Percentiles rank a stretch among this genome's conserved stretches.
Evolutionary conservation across 2,113 vertebrate genomes (phyloP).

Genomic region (Myiagra hebetior): DNA sequence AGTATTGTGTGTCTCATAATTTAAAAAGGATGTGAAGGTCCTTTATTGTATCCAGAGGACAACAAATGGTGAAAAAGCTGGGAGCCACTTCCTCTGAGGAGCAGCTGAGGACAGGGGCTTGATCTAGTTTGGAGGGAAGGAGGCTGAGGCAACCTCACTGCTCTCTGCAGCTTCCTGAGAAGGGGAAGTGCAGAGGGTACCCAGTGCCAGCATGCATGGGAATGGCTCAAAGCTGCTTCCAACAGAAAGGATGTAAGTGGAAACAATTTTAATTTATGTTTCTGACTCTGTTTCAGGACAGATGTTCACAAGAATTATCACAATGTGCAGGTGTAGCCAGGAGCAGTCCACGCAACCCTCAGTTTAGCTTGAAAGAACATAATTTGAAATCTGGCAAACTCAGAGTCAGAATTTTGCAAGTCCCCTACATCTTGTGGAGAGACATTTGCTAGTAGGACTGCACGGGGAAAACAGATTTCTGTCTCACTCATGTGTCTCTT

Average conservation of each 20-base stretch:
- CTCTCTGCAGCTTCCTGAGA: neutral
- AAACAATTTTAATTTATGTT: neutral
- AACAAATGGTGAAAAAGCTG: neutral
- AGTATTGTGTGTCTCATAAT: neutral
- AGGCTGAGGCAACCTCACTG: neutral
- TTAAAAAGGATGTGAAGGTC: neutral
- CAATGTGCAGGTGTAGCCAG: neutral
- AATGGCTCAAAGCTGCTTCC: neutral
- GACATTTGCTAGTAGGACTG: neutral
- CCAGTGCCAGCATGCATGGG: neutral
- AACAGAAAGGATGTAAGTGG: neutral
- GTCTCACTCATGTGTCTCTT: rapidly evolving
- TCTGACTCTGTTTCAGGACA: neutral
- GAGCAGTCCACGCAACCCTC: neutral
- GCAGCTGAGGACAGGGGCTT: neutral
- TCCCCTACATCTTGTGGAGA: neutral
- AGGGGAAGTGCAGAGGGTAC: neutral
- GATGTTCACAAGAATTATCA: neutral
- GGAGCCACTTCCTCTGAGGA: neutral
- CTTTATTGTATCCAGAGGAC: neutral
- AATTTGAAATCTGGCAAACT: neutral
- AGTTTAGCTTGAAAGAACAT: neutral
- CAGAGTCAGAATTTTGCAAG: neutral
- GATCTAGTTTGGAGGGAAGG: neutral
- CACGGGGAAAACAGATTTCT: neutral